phyloP scores from a whole-genome alignment of 2,888 invertebrate species.

The Epirrhoe alternata region DNA sequence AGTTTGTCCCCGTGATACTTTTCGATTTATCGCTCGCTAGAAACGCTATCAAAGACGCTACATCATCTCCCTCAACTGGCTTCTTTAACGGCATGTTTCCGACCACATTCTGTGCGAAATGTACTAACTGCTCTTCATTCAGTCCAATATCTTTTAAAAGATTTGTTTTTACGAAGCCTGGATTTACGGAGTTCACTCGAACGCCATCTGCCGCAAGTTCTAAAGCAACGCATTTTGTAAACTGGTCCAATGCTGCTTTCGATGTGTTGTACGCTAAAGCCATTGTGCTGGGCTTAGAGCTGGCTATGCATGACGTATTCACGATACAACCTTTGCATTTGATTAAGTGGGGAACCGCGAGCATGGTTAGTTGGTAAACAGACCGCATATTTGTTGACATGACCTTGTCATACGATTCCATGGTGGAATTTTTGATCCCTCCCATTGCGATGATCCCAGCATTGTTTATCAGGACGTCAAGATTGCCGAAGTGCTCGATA shows the following conservation, averaged over 20 bases:
- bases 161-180: slow-evolving; percentile 96
- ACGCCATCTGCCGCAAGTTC: slow-evolving; percentile 92
- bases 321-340: slow-evolving; percentile 93
- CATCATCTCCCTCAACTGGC: slow-evolving; percentile 92
- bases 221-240: slow-evolving; percentile 95
- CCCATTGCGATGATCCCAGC: slow-evolving; percentile 93
- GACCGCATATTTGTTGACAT: slow-evolving; percentile 94
- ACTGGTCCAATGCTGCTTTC: slow-evolving; percentile 96
- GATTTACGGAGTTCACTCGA: slow-evolving; percentile 95
- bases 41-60: slow-evolving; percentile 94
- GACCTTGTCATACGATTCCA: slow-evolving; percentile 93
- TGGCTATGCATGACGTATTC: slow-evolving; percentile 95
- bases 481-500: slow-evolving; percentile 87
- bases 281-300: slow-evolving; percentile 87
- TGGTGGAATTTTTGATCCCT: slow-evolving; percentile 90
- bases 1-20: slow-evolving; percentile 92
- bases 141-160: slow-evolving; percentile 88
- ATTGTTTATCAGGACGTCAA: slow-evolving; percentile 93
- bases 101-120: slow-evolving; percentile 85
- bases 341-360: slow-evolving; percentile 93
- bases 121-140: slow-evolving; percentile 89
- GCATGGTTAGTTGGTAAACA: slow-evolving; percentile 91
- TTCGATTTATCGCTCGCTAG: slow-evolving; percentile 94
- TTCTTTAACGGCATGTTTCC: slow-evolving; percentile 95
- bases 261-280: slow-evolving; percentile 95